phyloP scores from a whole-genome alignment of 1,140 invertebrate genomes.

The Aporrectodea caliginosa region DNA sequence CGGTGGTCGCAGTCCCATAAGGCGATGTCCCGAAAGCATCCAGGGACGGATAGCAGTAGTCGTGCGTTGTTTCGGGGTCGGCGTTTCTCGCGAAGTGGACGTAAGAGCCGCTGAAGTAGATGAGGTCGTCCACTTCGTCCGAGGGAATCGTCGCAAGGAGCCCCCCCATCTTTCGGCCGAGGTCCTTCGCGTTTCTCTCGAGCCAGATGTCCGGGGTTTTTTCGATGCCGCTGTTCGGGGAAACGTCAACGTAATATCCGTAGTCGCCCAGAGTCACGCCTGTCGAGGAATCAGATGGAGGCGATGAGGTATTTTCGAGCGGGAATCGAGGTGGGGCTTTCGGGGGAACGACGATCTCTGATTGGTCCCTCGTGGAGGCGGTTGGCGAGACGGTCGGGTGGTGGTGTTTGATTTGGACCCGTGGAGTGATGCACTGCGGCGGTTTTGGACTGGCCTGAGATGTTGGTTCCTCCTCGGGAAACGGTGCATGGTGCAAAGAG shows the following conservation, averaged over 20 bases:
- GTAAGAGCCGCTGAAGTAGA: slow-evolving; percentile 8
- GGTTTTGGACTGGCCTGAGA: background rate
- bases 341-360: background rate
- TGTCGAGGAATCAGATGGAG: too few relatives aligned
- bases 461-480: background rate
- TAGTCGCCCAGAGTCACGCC: background rate
- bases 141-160: background rate
- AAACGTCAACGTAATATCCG: background rate
- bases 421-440: background rate
- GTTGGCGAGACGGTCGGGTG: background rate
- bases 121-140: background rate
- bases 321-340: background rate
- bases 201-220: background rate
- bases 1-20: background rate
- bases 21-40: background rate
- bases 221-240: background rate
- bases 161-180: background rate
- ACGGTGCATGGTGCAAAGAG: too few relatives aligned
- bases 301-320: background rate
- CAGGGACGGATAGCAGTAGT: background rate
- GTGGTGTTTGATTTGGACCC: background rate
- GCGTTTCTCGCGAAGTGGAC: slow-evolving; percentile 12
- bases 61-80: background rate
- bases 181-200: background rate
- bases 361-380: background rate